These are phyloP conservation scores for Diprion similis DNA, from an alignment of 1,140 invertebrate genomes.

Conservation along the genomic window DNA sequence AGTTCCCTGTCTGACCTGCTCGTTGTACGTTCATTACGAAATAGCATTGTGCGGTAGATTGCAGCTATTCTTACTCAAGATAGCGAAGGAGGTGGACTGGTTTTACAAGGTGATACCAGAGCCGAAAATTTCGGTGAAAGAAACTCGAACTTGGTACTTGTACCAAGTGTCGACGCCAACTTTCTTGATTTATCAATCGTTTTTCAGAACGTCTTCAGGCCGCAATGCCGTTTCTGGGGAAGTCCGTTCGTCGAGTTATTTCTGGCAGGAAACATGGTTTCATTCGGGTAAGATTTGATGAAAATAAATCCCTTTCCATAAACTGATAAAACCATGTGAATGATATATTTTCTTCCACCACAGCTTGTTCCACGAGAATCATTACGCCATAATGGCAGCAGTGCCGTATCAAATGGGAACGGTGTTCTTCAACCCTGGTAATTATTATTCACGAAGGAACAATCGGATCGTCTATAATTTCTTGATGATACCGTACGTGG, in stretches of 20 bases:
- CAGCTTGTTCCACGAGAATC: background rate
- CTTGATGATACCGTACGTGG: background rate
- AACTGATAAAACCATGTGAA: too few species aligned
- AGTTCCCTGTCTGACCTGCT: background rate
- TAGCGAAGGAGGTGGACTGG: background rate
- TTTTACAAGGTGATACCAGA: background rate
- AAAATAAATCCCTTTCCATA: background rate
- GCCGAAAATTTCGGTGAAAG: too few species aligned
- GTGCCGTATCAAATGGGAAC: background rate
- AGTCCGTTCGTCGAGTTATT: background rate
- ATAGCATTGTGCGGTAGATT: background rate
- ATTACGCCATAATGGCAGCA: background rate
- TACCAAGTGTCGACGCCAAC: background rate
- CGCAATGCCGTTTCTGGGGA: background rate
- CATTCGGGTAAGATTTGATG: background rate
- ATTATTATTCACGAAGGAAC: background rate
- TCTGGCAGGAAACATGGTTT: background rate
- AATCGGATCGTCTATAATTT: background rate
- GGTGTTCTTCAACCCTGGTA: background rate
- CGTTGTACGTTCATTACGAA: constrained; percentile 1
- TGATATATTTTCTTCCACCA: too few species aligned
- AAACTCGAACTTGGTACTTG: too few species aligned
- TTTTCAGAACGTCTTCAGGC: background rate
- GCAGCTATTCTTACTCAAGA: background rate
- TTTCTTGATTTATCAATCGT: background rate